phyloP scores from a whole-genome alignment of 2,113 vertebrate genomes.

The Panthera leo region DNA sequence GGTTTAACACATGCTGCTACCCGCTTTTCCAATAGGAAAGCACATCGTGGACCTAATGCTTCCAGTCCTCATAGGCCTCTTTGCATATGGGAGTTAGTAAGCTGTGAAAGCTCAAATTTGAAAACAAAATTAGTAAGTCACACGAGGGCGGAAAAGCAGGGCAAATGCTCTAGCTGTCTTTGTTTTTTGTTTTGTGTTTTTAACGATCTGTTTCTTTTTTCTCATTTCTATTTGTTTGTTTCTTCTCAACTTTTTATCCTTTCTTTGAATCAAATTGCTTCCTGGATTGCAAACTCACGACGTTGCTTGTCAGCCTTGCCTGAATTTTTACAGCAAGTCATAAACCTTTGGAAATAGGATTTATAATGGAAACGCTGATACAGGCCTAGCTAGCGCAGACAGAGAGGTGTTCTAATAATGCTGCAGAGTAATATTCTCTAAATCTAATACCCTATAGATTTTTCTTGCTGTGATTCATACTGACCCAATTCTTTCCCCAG shows the following conservation, averaged over 20 bases:
- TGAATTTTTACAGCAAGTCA: conserved; percentile 84
- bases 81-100: conserved; percentile 68
- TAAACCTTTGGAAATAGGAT: conserved; percentile 84
- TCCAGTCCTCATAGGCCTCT: conserved; percentile 41
- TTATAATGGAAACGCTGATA: conserved; percentile 84
- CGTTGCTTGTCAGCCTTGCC: conserved; percentile 76
- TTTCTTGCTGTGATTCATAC: conserved; percentile 72
- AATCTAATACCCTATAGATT: conserved; percentile 69
- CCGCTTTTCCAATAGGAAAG: neutral
- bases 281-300: conserved; percentile 53
- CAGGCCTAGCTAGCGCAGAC: conserved; percentile 70
- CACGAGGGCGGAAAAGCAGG: conserved; percentile 53
- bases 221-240: conserved; percentile 66
- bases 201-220: conserved; percentile 55
- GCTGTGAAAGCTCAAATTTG: conserved; percentile 67
- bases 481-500: conserved; percentile 79
- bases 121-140: conserved; percentile 76
- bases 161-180: conserved; percentile 35
- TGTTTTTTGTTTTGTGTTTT: neutral
- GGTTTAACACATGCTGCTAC: neutral
- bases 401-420: conserved; percentile 78
- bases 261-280: conserved; percentile 74
- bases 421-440: conserved; percentile 80
- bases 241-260: conserved; percentile 73
- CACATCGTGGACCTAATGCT: conserved; percentile 45